phyloP scores from a whole-genome alignment of 2,888 invertebrate genomes.

The Argyra leucocephala region DNA sequence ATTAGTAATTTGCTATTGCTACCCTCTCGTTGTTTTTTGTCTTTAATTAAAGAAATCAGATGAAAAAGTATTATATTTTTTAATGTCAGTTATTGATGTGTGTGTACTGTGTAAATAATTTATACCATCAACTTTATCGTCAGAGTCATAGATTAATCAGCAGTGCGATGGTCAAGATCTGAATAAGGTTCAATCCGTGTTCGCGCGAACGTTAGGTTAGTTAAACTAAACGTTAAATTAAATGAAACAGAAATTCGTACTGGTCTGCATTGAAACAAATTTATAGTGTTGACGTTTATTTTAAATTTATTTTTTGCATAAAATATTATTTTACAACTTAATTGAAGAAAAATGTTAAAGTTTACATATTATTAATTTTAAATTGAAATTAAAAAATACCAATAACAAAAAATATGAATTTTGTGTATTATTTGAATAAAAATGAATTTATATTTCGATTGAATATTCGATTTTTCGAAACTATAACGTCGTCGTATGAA shows the following conservation, averaged over 20 bases:
- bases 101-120: not conserved
- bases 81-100: not conserved
- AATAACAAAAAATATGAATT: not conserved
- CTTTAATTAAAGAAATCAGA: too few species aligned
- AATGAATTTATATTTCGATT: too few species aligned
- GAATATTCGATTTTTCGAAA: too few species aligned
- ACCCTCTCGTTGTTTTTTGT: not conserved
- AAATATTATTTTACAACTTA: not conserved
- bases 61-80: not conserved
- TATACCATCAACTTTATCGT: not conserved
- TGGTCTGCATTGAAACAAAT: too few species aligned
- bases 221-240: too few species aligned
- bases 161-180: constrained; percentile 5
- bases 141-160: not conserved
- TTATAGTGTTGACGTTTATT: too few species aligned
- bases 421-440: too few species aligned
- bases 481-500: too few species aligned
- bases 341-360: not conserved
- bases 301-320: not conserved
- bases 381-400: not conserved
- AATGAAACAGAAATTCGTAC: too few species aligned
- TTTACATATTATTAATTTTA: not conserved
- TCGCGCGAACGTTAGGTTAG: too few species aligned
- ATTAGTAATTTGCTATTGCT: not conserved
- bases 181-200: not conserved